phyloP scores from a whole-genome alignment of 1,140 invertebrate species.

The Asbolus verrucosus region DNA sequence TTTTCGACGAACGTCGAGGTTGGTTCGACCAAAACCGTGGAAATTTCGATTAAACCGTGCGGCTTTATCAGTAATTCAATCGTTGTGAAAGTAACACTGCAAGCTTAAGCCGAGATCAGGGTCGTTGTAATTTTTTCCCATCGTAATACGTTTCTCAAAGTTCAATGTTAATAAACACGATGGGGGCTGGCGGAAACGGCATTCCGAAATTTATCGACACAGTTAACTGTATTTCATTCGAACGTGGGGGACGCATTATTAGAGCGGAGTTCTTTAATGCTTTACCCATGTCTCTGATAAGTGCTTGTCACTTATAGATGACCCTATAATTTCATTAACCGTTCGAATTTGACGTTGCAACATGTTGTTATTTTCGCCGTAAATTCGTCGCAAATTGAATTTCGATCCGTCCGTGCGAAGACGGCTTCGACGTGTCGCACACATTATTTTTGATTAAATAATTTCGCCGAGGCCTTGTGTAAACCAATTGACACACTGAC shows the following conservation, averaged over 20 bases:
- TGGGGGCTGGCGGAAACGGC: not conserved
- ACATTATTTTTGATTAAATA: constrained; percentile 34
- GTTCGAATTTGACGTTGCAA: too few relatives aligned
- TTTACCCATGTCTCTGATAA: too few relatives aligned
- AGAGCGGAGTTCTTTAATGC: too few relatives aligned
- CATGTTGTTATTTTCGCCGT: too few relatives aligned
- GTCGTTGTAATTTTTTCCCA: constrained; percentile 6
- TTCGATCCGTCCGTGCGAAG: not conserved
- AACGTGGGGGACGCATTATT: too few relatives aligned
- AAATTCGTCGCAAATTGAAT: not conserved
- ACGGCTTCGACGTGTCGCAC: not conserved
- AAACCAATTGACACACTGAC: constrained; percentile 44
- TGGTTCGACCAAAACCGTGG: too few relatives aligned
- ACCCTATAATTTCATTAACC: too few relatives aligned
- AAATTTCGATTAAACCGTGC: too few relatives aligned
- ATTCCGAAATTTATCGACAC: not conserved
- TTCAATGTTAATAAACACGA: constrained; percentile 5
- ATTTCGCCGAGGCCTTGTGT: constrained; percentile 32
- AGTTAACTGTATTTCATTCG: not conserved
- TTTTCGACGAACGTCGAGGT: constrained; percentile 4
- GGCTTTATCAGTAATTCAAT: too few relatives aligned
- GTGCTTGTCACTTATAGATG: too few relatives aligned
- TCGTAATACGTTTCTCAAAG: constrained; percentile 1
- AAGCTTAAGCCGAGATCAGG: constrained; percentile 19
- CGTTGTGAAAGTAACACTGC: constrained; percentile 22